Percentiles rank a stretch among this genome's conserved stretches.
phyloP scores from a whole-genome alignment of 2,888 invertebrate species.

The Tachina lurida region DNA sequence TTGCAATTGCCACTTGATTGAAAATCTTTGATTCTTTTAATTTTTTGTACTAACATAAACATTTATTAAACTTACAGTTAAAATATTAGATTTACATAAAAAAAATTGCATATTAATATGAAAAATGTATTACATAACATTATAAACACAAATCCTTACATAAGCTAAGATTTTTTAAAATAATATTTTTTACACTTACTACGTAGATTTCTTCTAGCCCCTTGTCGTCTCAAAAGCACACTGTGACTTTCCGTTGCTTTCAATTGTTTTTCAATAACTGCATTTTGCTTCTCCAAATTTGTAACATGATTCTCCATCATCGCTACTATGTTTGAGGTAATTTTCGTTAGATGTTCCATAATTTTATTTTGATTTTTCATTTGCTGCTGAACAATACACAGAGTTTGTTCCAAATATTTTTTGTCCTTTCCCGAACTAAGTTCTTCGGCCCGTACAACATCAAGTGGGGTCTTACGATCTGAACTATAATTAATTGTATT shows the following conservation, averaged over 20 bases:
- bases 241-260: conserved; percentile 26
- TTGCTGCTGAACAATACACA: conserved; percentile 45
- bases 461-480: conserved; percentile 7
- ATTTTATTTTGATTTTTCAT: conserved; percentile 63
- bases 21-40: background rate
- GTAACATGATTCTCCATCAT: conserved; percentile 57
- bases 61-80: conserved; percentile 30
- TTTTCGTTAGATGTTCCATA: conserved; percentile 58
- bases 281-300: conserved; percentile 50
- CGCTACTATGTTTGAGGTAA: conserved; percentile 37
- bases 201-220: conserved; percentile 25
- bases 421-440: conserved; percentile 17
- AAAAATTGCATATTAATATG: background rate
- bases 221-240: conserved; percentile 40
- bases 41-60: conserved; percentile 22
- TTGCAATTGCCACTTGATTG: background rate
- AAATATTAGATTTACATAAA: conserved; percentile 10
- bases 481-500: conserved; percentile 47
- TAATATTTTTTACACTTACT: conserved; percentile 22
- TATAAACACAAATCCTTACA: background rate
- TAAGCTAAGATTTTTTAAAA: conserved; percentile 32
- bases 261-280: conserved; percentile 41
- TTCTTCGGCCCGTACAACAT: background rate
- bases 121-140: background rate
- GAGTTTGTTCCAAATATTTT: conserved; percentile 42